phyloP scores from a whole-genome alignment of 2,797 vertebrate species.

The Chaunax sp. region DNA sequence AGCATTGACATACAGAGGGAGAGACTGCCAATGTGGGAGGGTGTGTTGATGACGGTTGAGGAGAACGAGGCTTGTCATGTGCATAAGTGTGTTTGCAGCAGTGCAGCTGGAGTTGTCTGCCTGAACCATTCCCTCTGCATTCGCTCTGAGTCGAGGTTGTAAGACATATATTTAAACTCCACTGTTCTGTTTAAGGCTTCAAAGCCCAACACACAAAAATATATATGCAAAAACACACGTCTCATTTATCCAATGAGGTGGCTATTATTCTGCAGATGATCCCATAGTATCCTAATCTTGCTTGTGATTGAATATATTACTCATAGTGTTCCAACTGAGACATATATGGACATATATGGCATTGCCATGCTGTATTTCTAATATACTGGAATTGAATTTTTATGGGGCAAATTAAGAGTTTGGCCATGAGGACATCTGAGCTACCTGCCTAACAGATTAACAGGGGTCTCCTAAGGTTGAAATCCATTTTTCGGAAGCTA shows the following conservation, averaged over 20 bases:
- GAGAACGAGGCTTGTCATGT: too few relatives aligned
- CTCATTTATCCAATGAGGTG: too few relatives aligned
- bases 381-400: background rate
- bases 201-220: background rate
- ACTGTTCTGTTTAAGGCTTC: background rate
- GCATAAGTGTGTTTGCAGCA: too few relatives aligned
- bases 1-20: too few relatives aligned
- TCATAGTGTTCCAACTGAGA: too few relatives aligned
- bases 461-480: slow-evolving; percentile 26
- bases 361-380: background rate
- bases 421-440: background rate
- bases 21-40: too few relatives aligned
- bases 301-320: too few relatives aligned
- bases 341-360: background rate
- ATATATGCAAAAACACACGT: too few relatives aligned
- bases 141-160: background rate
- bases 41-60: too few relatives aligned
- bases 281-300: background rate
- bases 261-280: background rate
- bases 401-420: background rate
- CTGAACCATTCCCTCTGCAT: too few relatives aligned
- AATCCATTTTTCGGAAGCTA: slow-evolving; percentile 39
- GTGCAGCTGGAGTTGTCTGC: too few relatives aligned
- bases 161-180: background rate
- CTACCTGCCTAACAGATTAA: too few relatives aligned